Evolutionary conservation across 2,888 invertebrate species (phyloP), one percentile per base, ranked within the genome.

Genomic region (Sinhomidia bicolor): DNA sequence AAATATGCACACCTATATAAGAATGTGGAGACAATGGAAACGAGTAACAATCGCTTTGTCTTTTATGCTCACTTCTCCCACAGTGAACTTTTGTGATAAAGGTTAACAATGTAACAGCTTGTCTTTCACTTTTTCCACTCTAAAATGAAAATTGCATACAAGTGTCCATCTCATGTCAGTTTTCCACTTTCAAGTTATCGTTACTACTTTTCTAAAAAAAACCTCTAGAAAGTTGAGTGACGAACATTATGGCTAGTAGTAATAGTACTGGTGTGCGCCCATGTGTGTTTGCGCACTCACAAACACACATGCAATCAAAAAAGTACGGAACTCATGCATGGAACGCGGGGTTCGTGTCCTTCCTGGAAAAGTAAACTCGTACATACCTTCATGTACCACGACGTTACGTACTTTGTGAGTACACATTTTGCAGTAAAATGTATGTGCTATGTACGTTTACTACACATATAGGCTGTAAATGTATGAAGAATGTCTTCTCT

Each of bases 101-200:
- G 71, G 83, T 83, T 83, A 83, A 83, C 68, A 71, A 83, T 54
- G 68, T 71, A 71, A 54, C 83, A 80, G 83, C 83, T 54, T 83
- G 83, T 83, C 83, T 54, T 71, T 83, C 83, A 83, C 54, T 71
- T 83, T 65, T 81, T 62, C 32, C 29, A 47, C 26, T 65, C 71
- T 83, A 54, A 68, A 54, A 51, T 71, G 51, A 83, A 83, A 83
- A 83, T 83, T 86, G 71, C 71, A 86, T 81, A 71, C 80, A 86
- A 86, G 86, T 86, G 86, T 86, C 86, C 86, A 74, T 86, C 81
- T 81, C 71, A 44, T 86, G 86, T 86, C 86, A 81, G 44, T 71
- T 65, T 74, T 10, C 80, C 79, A 85, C 85, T 85, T 85, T 65
- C 79, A 68, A 85, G 78, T 78, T 76, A 85, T 78, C 17, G 51